A percentile compares a stretch with the other conserved stretches of the same genome.
Evolutionary conservation across 2,797 vertebrate genomes (phyloP).

Genomic region (Tokudaia muenninki): DNA sequence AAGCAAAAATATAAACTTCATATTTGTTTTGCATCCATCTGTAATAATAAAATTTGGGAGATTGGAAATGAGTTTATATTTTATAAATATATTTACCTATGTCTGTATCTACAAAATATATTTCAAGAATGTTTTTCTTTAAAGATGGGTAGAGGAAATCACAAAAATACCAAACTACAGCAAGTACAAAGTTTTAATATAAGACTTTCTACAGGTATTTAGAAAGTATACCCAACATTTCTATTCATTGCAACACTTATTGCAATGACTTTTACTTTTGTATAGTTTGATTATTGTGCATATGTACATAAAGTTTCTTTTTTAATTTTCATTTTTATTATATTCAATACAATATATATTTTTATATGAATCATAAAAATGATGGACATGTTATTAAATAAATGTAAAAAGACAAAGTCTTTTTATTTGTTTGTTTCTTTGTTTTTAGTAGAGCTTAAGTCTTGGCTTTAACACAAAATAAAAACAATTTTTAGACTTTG

Average conservation of each 20-base stretch:
- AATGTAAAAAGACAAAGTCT: no score
- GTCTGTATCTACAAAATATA: background rate
- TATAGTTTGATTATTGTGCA: background rate
- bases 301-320: background rate
- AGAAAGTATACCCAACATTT: background rate
- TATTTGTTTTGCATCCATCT: background rate
- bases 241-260: background rate
- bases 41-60: background rate
- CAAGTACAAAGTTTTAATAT: background rate
- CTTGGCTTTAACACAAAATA: no score
- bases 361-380: no score
- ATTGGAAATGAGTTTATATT: background rate
- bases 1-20: slow-evolving; percentile 29
- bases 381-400: no score
- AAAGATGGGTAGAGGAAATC: background rate
- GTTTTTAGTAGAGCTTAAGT: no score
- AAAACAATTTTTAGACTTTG: no score
- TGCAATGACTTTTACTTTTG: background rate
- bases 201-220: background rate
- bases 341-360: no score
- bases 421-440: no score
- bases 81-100: background rate
- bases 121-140: background rate
- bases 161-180: background rate
- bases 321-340: no score